Evolutionary conservation across 2,113 vertebrate species (phyloP).

Genomic region (Phylloscopus trochiloides): DNA sequence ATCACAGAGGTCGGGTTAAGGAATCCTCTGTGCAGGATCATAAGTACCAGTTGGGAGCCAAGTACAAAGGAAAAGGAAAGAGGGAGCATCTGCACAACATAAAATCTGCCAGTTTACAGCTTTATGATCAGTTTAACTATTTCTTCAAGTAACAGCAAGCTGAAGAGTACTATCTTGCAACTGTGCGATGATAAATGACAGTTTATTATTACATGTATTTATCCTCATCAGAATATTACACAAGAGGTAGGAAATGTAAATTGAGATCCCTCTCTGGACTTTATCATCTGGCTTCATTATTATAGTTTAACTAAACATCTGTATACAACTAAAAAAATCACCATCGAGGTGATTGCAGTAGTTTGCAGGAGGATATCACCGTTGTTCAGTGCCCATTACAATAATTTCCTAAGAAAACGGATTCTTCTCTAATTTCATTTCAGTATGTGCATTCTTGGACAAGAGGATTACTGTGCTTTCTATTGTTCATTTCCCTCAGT

Average conservation of each 20-base stretch:
- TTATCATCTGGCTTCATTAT: neutral
- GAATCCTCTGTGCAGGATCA: conserved; percentile 45
- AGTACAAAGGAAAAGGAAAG: conserved; percentile 42
- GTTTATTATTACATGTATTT: neutral
- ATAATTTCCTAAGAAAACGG: neutral
- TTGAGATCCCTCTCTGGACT: neutral
- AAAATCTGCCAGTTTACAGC: neutral
- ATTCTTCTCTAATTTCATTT: neutral
- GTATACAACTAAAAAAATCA: neutral
- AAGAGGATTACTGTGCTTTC: neutral
- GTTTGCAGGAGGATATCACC: neutral
- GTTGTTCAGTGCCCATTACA: neutral
- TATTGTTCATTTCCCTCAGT: neutral
- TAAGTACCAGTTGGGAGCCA: conserved; percentile 39
- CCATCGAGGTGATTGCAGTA: neutral
- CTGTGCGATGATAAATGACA: neutral
- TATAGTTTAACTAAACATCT: neutral
- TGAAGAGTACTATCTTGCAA: neutral
- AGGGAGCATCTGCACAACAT: conserved; percentile 22
- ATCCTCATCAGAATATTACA: neutral
- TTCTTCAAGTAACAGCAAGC: neutral
- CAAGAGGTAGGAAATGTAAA: neutral
- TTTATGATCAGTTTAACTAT: neutral
- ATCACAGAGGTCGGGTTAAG: conserved; percentile 48
- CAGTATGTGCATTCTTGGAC: neutral